These are phyloP conservation scores for Sebastes kiyomatsui DNA, from an alignment of 2,797 vertebrate genomes.

Conservation along the genomic window DNA sequence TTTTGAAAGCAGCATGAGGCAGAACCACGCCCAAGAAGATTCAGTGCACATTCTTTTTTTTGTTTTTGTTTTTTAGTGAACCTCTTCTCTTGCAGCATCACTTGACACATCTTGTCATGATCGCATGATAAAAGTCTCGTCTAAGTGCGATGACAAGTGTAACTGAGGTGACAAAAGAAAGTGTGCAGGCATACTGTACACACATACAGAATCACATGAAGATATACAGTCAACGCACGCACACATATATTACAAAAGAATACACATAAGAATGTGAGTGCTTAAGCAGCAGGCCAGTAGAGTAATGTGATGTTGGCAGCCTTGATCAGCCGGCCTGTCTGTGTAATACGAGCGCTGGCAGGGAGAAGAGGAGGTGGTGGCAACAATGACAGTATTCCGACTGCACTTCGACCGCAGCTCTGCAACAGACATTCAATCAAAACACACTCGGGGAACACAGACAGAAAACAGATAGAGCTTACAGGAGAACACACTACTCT, in stretches of 20 bases:
- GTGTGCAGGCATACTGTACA: conserved; percentile 1
- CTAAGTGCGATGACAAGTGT: conserved; percentile 15
- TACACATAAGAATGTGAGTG: neutral
- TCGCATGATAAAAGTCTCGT: conserved; percentile 43
- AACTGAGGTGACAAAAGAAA: conserved; percentile 12
- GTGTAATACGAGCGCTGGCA: conserved; percentile 38
- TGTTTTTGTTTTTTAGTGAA: neutral
- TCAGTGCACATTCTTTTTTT: neutral
- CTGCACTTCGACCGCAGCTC: conserved; percentile 62
- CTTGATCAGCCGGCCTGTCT: conserved; percentile 35
- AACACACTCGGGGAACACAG: conserved; percentile 52
- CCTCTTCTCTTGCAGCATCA: conserved; percentile 17
- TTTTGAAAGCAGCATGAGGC: conserved; percentile 21
- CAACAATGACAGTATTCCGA: conserved; percentile 67
- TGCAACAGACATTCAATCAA: conserved; percentile 67
- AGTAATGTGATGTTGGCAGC: conserved; percentile 57
- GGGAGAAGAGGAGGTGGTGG: conserved; percentile 38
- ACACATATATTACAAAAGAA: neutral
- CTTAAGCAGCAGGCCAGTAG: conserved; percentile 42
- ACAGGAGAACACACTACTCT: conserved; percentile 42
- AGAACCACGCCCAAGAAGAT: conserved; percentile 26
- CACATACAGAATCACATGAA: conserved; percentile 10
- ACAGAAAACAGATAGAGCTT: conserved; percentile 60
- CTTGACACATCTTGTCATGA: conserved; percentile 28
- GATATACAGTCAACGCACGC: neutral